Base-by-base conservation (phyloP, 2,113 vertebrate genomes). In the Halcyon senegalensis region DNA sequence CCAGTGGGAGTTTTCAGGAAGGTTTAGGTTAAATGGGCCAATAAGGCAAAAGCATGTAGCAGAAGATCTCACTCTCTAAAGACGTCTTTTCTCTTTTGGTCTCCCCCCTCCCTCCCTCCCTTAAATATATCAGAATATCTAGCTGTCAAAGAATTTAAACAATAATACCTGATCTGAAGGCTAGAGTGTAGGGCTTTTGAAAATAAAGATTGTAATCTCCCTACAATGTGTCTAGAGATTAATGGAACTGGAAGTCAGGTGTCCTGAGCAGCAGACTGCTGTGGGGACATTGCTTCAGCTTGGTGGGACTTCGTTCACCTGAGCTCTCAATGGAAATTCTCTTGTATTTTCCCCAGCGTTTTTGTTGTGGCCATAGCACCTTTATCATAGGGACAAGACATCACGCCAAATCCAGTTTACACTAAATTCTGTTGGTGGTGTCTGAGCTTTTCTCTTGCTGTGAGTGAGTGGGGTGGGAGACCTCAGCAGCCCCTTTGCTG, bases 1-100 rank as follows among this genome's bases (percentile, higher is more conserved):
- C 97, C 94, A 97, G 90, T 96, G 97, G 96, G 96, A 97, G 95
- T 97, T 97, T 96, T 97, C 89, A 96, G 94, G 94, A 97, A 96
- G 78, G 91, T 96, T 97, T 94, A 96, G 92, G 93, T 92, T 96
- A 97, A 97, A 98, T 96, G 96, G 93, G 69, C 95, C 96, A 96
- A 85, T 96, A 92, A 94, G 79, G 85, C 77, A 91, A 94, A 96
- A 96, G 59, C 80, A 58, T 95, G 93, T 89, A 96, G 91, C 80
- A 91, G 89, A 84, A 94, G 82, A 95, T 84, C 90, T 95, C 75
- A 68, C 66, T 70, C 83, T 77, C 30, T 33, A 74, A 92, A 95
- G 91, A 75, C 62, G 73, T 94, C 56, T 79, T 92, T 88, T 92
- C 58, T 92, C 48, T 76, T 72, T 62, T 0, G 23, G 11, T 13